A percentile compares a stretch with the other conserved stretches of the same genome.
phyloP scores from a whole-genome alignment of 1,140 invertebrate genomes.

The Macrobrachium rosenbergii region DNA sequence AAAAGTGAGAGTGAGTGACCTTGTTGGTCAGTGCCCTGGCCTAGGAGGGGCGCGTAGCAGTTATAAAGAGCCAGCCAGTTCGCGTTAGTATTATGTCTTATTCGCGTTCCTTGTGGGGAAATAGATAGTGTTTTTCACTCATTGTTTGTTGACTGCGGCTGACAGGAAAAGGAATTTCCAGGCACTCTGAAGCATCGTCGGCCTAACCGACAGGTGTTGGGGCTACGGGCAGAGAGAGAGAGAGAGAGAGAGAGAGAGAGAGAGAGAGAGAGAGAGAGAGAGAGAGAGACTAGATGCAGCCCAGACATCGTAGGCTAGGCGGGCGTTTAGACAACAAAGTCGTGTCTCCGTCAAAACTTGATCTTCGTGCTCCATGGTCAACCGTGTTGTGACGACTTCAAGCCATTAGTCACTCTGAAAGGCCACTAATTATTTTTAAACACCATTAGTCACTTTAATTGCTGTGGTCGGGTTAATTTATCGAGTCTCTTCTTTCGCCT shows the following conservation, averaged over 20 bases:
- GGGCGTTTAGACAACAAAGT: not conserved
- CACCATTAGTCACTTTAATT: no score
- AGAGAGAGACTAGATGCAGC: slow-evolving; percentile 10
- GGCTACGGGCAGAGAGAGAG: not conserved
- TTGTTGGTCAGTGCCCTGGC: slow-evolving; percentile 41
- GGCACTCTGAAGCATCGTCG: not conserved
- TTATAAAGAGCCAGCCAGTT: not conserved
- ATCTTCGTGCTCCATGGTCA: not conserved
- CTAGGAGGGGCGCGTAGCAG: not conserved
- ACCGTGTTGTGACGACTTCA: no score
- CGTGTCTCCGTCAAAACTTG: not conserved
- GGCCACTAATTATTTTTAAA: no score
- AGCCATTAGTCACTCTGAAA: no score
- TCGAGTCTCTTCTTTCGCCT: no score
- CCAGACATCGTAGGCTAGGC: not conserved
- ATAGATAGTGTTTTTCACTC: no score
- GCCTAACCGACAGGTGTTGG: not conserved
- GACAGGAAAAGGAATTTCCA: not conserved
- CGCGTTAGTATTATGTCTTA: not conserved
- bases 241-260: slow-evolving; percentile 39
- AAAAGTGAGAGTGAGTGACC: slow-evolving; percentile 53
- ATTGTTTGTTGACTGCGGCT: no score
- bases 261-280: slow-evolving; percentile 28
- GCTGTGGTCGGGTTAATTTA: no score
- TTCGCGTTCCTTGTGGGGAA: no score